phyloP scores from a whole-genome alignment of 2,113 vertebrate species.

The Tyrannus savana region DNA sequence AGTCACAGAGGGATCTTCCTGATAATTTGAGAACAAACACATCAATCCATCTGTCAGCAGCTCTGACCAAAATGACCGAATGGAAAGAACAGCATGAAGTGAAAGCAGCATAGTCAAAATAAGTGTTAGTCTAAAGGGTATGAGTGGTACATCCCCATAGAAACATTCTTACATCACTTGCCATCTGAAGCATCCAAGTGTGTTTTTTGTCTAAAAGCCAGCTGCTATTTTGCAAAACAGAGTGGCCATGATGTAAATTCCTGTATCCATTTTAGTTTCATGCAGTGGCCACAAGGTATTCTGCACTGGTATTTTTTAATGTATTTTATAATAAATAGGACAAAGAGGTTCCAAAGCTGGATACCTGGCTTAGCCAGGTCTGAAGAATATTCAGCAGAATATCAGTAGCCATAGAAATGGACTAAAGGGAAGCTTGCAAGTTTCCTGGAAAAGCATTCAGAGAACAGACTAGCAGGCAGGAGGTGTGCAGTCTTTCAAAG shows the following conservation, averaged over 20 bases:
- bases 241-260: not conserved
- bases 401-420: not conserved
- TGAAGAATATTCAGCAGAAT: not conserved
- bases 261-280: not conserved
- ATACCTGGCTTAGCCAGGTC: not conserved
- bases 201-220: not conserved
- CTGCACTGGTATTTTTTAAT: accelerated
- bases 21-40: not conserved
- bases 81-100: not conserved
- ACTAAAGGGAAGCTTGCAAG: not conserved
- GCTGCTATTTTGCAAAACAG: not conserved
- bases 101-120: not conserved
- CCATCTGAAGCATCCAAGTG: not conserved
- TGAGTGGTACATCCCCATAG: not conserved
- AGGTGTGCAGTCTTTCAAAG: not conserved
- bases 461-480: not conserved
- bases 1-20: not conserved
- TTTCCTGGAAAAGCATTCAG: not conserved
- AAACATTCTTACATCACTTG: not conserved
- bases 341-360: not conserved
- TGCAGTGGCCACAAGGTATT: not conserved
- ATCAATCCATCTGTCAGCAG: not conserved
- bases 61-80: not conserved
- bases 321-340: not conserved
- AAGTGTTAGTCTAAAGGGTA: not conserved